Evolutionary conservation across 2,888 invertebrate genomes (phyloP).

Genomic region (Philereme vetulata): DNA sequence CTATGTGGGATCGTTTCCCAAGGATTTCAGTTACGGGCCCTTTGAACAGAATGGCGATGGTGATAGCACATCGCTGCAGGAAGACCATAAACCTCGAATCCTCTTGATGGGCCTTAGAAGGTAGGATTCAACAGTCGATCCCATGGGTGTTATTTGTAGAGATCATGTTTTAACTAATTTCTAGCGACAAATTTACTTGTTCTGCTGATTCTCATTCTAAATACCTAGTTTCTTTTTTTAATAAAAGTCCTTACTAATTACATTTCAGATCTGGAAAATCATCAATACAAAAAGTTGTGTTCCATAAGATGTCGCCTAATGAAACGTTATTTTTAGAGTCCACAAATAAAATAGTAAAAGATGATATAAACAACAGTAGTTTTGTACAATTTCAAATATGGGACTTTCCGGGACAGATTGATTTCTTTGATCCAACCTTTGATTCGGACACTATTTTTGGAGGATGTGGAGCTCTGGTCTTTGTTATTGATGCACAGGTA

Average conservation of each 20-base stretch:
- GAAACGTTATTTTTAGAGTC: conserved; percentile 99
- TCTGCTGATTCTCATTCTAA: no score
- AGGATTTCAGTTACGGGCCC: conserved; percentile 95
- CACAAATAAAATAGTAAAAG: conserved; percentile 99
- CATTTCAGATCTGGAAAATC: conserved; percentile 97
- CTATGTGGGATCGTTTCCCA: conserved; percentile 90
- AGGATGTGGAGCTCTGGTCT: conserved; percentile 98
- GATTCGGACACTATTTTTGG: conserved; percentile 98
- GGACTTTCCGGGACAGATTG: conserved; percentile 99
- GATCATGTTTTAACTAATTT: no score
- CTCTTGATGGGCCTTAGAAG: conserved; percentile 96
- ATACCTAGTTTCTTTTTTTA: no score
- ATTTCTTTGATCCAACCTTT: conserved; percentile 98
- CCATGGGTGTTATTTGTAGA: no score
- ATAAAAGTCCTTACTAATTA: background rate
- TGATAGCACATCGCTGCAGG: conserved; percentile 82
- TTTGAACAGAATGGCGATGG: conserved; percentile 92
- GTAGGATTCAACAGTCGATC: conserved; percentile 65
- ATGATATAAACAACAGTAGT: conserved; percentile 97
- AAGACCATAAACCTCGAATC: conserved; percentile 96
- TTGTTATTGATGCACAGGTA: conserved; percentile 99
- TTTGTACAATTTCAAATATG: conserved; percentile 99
- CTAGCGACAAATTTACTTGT: no score
- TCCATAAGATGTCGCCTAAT: conserved; percentile 99
- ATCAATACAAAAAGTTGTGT: conserved; percentile 99